phyloP scores from a whole-genome alignment of 2,797 vertebrate genomes.

The Squalus acanthias region DNA sequence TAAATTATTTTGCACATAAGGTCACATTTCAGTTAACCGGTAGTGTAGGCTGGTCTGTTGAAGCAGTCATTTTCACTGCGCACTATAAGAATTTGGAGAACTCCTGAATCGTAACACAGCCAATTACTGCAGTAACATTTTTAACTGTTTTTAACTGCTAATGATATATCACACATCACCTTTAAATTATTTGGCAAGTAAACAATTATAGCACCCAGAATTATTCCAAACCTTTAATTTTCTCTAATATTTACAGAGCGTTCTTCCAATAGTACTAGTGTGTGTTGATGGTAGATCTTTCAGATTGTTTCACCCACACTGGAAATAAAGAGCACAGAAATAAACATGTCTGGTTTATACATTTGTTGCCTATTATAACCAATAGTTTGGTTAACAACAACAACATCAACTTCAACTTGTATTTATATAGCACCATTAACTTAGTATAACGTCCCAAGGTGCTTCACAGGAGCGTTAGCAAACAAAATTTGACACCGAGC shows the following conservation, averaged over 20 bases:
- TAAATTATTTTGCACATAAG: not conserved
- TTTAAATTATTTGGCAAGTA: not conserved
- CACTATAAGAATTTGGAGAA: not conserved
- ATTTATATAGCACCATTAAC: no score
- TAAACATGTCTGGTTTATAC: no score
- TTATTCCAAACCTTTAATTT: not conserved
- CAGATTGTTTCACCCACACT: not conserved
- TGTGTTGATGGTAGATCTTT: not conserved
- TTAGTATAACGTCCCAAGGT: no score
- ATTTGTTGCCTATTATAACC: not conserved
- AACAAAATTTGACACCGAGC: no score
- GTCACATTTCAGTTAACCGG: not conserved
- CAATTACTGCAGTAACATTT: not conserved
- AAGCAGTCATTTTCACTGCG: not conserved
- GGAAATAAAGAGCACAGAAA: not conserved
- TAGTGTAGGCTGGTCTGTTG: not conserved
- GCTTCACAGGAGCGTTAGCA: no score
- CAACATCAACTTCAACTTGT: no score
- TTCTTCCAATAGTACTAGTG: not conserved
- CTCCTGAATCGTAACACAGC: not conserved
- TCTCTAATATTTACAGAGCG: not conserved
- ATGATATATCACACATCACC: not conserved
- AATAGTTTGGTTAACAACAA: not conserved
- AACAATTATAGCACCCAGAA: conserved; percentile 6
- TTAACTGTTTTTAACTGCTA: not conserved